Base-by-base conservation (phyloP, 2,888 invertebrate genomes). In the Slavum lentiscoides region DNA sequence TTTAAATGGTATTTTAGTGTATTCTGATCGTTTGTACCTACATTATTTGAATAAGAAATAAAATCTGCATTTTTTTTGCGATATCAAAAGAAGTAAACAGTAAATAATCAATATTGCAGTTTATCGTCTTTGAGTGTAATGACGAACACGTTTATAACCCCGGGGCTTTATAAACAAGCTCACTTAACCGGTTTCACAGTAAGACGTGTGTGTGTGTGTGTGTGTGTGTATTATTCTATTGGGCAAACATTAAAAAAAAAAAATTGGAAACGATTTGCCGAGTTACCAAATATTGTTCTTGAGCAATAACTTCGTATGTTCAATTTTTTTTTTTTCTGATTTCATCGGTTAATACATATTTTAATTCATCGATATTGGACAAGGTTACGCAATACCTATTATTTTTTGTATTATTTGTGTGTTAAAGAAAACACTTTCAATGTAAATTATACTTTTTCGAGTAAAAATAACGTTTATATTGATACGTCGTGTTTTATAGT, bases 71-170 rank as follows among this genome's bases (percentile, higher is more conserved):
- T 61, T 11, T 61, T 23, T 58, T 39, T 6, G 7, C 15, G 21
- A 21, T 21, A 30, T 69, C 53, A 13, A 21, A 8, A 17, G 15
- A 69, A n/a, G 15, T 43, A 53, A 75, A 21, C 76, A 43, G 21
- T n/a, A 43, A 43, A 30, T n/a, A 0, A 66, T 39, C 19, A 30
- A 55, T 53, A 39, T 0, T 37, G 19, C 39, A 19, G 19, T 64
- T 9, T 37, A 58, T 70, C 37, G 64, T 64, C 55, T 37, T 73
- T 64, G 62, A 73, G 30, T 5, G 53, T 74, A 53, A 49, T 62
- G 19, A 62, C 13, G 19, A 49, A 61, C 61, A 49, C 19, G 13
- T 53, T 74, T 64, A 74, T 74, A 64, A 21, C 30, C 49, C 64
- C 15, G 15, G 53, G 15, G 37, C 53, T 53, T 53, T 53, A 62